phyloP scores from a whole-genome alignment of 2,797 vertebrate species.

The Rhodeus uyekii region DNA sequence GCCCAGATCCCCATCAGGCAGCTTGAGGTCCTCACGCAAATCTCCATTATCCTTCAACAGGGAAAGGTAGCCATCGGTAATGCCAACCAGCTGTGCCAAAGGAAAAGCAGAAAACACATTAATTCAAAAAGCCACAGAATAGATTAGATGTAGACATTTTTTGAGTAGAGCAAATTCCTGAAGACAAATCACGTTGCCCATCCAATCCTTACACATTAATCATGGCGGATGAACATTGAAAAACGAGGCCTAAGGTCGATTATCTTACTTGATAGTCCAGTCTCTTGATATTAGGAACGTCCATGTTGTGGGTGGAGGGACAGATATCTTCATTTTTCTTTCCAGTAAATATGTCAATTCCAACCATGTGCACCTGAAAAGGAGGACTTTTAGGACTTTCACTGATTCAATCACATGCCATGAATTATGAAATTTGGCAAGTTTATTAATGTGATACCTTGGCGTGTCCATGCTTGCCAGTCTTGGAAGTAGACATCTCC shows the following conservation, averaged over 20 bases:
- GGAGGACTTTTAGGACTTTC: neutral
- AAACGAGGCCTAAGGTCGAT: neutral
- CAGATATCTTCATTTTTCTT: slow-evolving; percentile 90
- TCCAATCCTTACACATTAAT: neutral
- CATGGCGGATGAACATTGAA: neutral
- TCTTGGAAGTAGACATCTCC: slow-evolving; percentile 87
- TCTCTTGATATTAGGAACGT: slow-evolving; percentile 88
- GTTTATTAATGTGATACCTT: slow-evolving; percentile 71
- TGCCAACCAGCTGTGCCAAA: slow-evolving; percentile 77
- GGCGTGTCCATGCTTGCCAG: slow-evolving; percentile 85
- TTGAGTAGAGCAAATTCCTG: neutral
- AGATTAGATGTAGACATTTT: neutral
- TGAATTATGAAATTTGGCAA: neutral
- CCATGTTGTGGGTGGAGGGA: slow-evolving; percentile 88
- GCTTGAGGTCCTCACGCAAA: slow-evolving; percentile 86
- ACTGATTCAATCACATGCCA: neutral
- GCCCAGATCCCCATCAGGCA: slow-evolving; percentile 85
- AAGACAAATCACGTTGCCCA: neutral
- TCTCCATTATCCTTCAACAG: slow-evolving; percentile 84
- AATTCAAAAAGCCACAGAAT: neutral
- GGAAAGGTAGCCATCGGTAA: slow-evolving; percentile 82
- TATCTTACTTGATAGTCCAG: slow-evolving; percentile 83
- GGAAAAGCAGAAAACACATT: neutral
- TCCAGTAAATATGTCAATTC: slow-evolving; percentile 87
- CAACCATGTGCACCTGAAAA: slow-evolving; percentile 83